phyloP scores from a whole-genome alignment of 92 coral and sea anemone species.

The Umimayanthus kanabou region DNA sequence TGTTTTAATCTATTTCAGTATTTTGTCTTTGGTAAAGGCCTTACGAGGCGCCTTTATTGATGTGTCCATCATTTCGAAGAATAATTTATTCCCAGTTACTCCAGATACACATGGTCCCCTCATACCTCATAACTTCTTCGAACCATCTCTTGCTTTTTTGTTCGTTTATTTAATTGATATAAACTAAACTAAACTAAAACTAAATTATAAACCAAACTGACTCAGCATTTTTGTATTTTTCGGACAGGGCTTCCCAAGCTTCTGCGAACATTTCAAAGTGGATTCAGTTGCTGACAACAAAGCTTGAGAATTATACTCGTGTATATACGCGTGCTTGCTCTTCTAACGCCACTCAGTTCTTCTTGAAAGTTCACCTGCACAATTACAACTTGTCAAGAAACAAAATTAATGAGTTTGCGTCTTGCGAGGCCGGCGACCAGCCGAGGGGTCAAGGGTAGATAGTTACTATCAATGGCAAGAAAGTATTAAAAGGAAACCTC shows the following conservation, averaged over 20 bases:
- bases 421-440: not conserved
- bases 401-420: constrained; percentile 16
- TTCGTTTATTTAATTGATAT: no score
- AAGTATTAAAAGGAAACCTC: not conserved
- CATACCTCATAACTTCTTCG: no score
- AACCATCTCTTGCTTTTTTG: no score
- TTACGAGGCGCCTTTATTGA: no score
- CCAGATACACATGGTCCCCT: no score
- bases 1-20: not conserved
- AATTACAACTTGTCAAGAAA: constrained; percentile 5
- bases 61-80: no score
- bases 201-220: no score
- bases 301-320: not conserved
- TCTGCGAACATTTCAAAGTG: constrained; percentile 1
- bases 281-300: constrained; percentile 14
- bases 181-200: no score
- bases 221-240: not conserved
- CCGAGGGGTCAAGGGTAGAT: constrained; percentile 17
- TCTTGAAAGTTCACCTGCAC: not conserved
- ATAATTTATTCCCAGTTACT: no score
- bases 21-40: no score
- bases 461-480: constrained; percentile 15
- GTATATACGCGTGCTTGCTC: not conserved
- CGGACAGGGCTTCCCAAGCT: not conserved
- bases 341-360: not conserved